Evolutionary conservation across 2,797 vertebrate species (phyloP).

Genomic region (Choloepus didactylus): DNA sequence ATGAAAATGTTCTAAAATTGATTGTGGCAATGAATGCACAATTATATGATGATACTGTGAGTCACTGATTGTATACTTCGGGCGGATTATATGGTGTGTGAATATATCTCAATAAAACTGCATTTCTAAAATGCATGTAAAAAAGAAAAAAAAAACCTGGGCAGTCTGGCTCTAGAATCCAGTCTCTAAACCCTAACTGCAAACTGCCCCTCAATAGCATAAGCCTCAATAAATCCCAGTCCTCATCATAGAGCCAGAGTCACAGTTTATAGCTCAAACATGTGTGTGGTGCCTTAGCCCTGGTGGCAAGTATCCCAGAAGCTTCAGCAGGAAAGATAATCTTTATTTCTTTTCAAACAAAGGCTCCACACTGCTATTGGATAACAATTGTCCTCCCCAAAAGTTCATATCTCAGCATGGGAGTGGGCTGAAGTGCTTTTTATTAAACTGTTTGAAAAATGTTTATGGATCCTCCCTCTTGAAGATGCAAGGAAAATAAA

Average conservation of each 20-base stretch:
- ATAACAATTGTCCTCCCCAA: not conserved
- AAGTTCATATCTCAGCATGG: slow-evolving; percentile 36
- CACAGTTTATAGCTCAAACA: not conserved
- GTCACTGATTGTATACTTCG: too few species aligned
- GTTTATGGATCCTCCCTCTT: not conserved
- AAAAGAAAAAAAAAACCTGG: too few species aligned
- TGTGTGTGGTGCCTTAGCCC: rapidly evolving
- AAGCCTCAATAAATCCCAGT: too few species aligned
- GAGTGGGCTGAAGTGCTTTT: not conserved
- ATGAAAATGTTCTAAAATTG: too few species aligned
- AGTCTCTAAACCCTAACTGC: not conserved
- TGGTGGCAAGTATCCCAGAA: not conserved
- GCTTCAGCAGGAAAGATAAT: not conserved
- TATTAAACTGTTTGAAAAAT: slow-evolving; percentile 50
- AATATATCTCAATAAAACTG: too few species aligned
- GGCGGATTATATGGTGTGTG: too few species aligned
- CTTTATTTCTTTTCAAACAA: slow-evolving; percentile 21
- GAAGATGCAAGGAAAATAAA: not conserved
- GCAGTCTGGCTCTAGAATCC: not conserved
- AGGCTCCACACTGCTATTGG: not conserved
- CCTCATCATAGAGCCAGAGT: too few species aligned
- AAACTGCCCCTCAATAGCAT: rapidly evolving
- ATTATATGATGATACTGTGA: too few species aligned
- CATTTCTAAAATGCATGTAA: too few species aligned
- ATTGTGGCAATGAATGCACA: too few species aligned